Conservation (phyloP, 1,140 invertebrate genomes). For the Notospermus geniculatus region DNA sequence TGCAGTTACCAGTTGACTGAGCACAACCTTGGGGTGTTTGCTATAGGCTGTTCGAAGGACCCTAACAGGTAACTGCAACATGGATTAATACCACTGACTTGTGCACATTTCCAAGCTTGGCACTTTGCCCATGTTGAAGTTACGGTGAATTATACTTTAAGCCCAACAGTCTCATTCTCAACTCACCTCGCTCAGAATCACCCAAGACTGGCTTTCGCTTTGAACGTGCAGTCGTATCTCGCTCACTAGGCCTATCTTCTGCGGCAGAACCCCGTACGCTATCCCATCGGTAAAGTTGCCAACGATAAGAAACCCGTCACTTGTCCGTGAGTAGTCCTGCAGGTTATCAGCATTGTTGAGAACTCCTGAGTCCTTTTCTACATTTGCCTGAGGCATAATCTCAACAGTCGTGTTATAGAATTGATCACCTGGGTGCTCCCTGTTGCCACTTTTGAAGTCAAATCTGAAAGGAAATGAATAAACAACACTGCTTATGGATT, state of each 20-base stretch:
- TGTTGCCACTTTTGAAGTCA: conserved; percentile 86
- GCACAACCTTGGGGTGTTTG: no score
- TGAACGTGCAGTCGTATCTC: conserved; percentile 74
- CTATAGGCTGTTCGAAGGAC: no score
- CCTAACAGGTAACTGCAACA: no score
- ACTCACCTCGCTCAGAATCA: conserved; percentile 82
- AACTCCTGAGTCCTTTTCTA: conserved; percentile 24
- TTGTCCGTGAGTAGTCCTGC: conserved; percentile 16
- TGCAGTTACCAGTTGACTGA: no score
- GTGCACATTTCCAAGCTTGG: no score
- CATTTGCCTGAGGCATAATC: conserved; percentile 62
- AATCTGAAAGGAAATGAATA: conserved; percentile 63
- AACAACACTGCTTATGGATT: neutral
- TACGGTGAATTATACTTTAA: no score
- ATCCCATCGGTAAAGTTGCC: conserved; percentile 65
- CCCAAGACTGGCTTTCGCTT: conserved; percentile 83
- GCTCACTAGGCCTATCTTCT: conserved; percentile 67
- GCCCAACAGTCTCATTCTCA: no score
- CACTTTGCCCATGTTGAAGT: no score
- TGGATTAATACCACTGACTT: no score
- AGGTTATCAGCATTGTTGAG: conserved; percentile 14
- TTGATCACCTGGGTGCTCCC: conserved; percentile 85
- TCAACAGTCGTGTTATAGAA: conserved; percentile 89
- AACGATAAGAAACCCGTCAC: conserved; percentile 21
- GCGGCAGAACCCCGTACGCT: conserved; percentile 70